Conservation (phyloP, 1,140 invertebrate genomes). For the Drosophila albomicans region DNA sequence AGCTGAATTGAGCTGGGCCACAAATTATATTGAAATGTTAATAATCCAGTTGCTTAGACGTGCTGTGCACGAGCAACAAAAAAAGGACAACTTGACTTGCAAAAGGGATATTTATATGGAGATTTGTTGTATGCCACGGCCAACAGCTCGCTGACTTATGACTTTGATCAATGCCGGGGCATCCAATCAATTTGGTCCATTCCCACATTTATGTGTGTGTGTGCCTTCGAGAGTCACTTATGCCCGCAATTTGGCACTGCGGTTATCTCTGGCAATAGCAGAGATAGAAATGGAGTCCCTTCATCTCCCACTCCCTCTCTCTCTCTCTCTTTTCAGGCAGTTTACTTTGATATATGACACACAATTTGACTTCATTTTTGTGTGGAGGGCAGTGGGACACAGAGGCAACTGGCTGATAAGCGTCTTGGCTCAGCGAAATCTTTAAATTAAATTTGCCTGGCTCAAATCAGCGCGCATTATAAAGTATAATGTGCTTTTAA, state of each 20-base stretch:
- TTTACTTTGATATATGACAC: slow-evolving; percentile 53
- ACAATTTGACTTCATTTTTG: slow-evolving; percentile 20
- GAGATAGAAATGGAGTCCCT: too few species aligned
- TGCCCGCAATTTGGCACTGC: slow-evolving; percentile 79
- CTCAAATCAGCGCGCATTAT: slow-evolving; percentile 79
- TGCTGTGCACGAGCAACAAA: slow-evolving; percentile 49
- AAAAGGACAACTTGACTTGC: slow-evolving; percentile 77
- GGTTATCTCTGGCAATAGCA: slow-evolving; percentile 59
- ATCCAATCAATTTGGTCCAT: slow-evolving; percentile 61
- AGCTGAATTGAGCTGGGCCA: slow-evolving; percentile 31
- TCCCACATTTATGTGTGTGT: slow-evolving; percentile 44
- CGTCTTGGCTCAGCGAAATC: slow-evolving; percentile 59
- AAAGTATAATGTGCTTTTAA: slow-evolving; percentile 83
- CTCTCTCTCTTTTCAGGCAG: not conserved
- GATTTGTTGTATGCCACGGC: slow-evolving; percentile 68
- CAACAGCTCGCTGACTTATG: slow-evolving; percentile 67
- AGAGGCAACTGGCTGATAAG: slow-evolving; percentile 18
- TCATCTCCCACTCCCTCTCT: not conserved
- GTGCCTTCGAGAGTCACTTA: slow-evolving; percentile 74
- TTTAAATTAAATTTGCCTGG: slow-evolving; percentile 74
- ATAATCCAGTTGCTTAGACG: slow-evolving; percentile 81
- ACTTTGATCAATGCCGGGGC: slow-evolving; percentile 72
- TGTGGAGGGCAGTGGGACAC: not conserved
- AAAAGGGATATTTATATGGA: slow-evolving; percentile 80
- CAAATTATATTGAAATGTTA: slow-evolving; percentile 84